Conservation (phyloP, 1,140 invertebrate genomes). For the Brachionus paranguensis region DNA sequence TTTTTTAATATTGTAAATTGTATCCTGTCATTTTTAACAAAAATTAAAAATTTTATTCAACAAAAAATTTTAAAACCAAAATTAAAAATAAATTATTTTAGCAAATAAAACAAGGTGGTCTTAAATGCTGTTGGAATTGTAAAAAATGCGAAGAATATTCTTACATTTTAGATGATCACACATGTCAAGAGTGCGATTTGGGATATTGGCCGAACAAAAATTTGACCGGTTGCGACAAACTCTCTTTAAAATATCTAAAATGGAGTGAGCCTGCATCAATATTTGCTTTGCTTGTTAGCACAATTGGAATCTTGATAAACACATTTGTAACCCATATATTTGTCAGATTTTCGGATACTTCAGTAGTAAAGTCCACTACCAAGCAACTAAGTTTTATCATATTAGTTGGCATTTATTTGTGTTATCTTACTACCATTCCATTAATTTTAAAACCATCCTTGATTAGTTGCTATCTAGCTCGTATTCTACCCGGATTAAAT, state of each 20-base stretch:
- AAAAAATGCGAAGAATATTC: conserved; percentile 63
- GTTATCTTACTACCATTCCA: conserved; percentile 62
- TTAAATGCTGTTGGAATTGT: conserved; percentile 70
- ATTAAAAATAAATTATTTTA: conserved; percentile 48
- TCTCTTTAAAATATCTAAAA: conserved; percentile 60
- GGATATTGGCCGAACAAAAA: conserved; percentile 65
- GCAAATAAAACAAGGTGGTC: conserved; percentile 63
- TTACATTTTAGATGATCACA: conserved; percentile 60
- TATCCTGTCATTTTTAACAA: background rate
- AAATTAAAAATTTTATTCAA: background rate
- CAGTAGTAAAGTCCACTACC: conserved; percentile 68
- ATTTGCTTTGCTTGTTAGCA: conserved; percentile 61
- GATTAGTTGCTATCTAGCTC: conserved; percentile 64
- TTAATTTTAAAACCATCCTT: conserved; percentile 67
- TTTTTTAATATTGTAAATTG: background rate
- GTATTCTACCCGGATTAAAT: conserved; percentile 68
- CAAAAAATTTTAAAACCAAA: background rate
- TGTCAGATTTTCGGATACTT: conserved; percentile 66
- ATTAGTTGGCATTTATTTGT: conserved; percentile 61
- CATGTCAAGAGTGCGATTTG: conserved; percentile 60
- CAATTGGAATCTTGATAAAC: conserved; percentile 65
- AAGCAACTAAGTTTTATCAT: conserved; percentile 74
- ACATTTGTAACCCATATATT: conserved; percentile 61
- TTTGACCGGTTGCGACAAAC: conserved; percentile 60
- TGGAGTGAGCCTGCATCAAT: conserved; percentile 62